A percentile compares a stretch with the other conserved stretches of the same genome.
Conservation (phyloP, 2,113 vertebrate species). For the Tricholaema leucomelas region DNA sequence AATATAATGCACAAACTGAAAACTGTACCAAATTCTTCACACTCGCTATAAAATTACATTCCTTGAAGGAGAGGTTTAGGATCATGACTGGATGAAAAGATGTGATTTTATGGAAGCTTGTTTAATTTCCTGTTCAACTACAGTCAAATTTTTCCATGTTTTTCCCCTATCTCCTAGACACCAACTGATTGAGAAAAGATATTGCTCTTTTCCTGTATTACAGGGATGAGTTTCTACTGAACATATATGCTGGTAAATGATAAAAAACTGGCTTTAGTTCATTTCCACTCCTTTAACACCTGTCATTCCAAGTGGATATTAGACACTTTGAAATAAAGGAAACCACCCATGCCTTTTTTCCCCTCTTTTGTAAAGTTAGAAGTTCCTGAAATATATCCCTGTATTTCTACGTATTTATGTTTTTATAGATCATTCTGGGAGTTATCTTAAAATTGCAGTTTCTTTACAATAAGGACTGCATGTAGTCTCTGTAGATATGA, state of each 20-base stretch:
- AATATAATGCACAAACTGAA: neutral
- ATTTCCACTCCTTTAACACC: neutral
- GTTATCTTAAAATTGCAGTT: neutral
- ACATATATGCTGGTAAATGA: neutral
- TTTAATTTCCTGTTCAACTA: neutral
- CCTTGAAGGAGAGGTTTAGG: neutral
- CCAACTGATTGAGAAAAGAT: neutral
- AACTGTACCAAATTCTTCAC: neutral
- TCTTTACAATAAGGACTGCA: neutral
- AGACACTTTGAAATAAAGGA: neutral
- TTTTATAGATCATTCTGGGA: neutral
- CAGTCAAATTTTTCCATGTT: neutral
- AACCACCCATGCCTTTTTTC: accelerated
- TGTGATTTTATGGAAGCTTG: neutral
- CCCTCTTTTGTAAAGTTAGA: neutral
- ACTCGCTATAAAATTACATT: neutral
- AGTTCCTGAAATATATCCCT: neutral
- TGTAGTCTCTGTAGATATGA: neutral
- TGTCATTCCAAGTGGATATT: neutral
- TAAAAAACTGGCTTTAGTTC: accelerated
- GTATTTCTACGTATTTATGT: accelerated
- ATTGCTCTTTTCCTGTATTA: neutral
- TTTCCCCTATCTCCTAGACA: neutral
- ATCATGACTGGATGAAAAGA: neutral
- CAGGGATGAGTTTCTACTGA: neutral